Conservation (phyloP, 35 echinoderm and acorn worm species). For the Acanthaster planci region DNA sequence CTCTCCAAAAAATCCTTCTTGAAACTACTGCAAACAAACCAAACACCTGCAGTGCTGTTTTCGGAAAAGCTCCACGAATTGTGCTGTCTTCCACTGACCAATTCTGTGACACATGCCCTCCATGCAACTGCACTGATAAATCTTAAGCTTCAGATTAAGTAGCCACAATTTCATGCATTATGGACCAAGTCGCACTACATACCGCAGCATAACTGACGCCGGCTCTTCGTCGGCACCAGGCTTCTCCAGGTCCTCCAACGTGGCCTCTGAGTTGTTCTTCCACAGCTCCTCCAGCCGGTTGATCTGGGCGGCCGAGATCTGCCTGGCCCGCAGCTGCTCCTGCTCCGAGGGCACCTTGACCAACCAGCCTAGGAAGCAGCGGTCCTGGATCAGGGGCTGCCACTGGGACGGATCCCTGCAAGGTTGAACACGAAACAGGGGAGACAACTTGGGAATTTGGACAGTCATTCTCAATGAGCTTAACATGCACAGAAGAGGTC, state of each 20-base stretch:
- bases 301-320: constrained; percentile 95
- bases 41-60: too few species aligned
- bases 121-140: not conserved
- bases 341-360: constrained; percentile 97
- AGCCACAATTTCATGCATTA: too few species aligned
- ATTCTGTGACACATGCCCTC: not conserved
- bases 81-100: not conserved
- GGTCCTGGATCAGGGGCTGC: constrained; percentile 96
- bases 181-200: not conserved
- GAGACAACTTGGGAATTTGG: too few species aligned
- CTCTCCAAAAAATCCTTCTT: too few species aligned
- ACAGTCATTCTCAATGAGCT: too few species aligned
- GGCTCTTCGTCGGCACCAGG: constrained; percentile 96
- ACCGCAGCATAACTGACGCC: constrained; percentile 91
- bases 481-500: too few species aligned
- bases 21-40: too few species aligned
- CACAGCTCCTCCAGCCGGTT: constrained; percentile 95
- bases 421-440: too few species aligned
- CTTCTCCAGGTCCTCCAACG: constrained; percentile 96
- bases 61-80: too few species aligned
- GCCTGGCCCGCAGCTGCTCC: constrained; percentile 90
- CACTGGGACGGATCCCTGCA: constrained; percentile 95
- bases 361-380: constrained; percentile 87
- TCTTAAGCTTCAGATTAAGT: too few species aligned
- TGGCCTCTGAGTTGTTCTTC: constrained; percentile 94